These are phyloP conservation scores for Clistopyga incitator DNA, from an alignment of 2,888 invertebrate species.

Conservation along the genomic window DNA sequence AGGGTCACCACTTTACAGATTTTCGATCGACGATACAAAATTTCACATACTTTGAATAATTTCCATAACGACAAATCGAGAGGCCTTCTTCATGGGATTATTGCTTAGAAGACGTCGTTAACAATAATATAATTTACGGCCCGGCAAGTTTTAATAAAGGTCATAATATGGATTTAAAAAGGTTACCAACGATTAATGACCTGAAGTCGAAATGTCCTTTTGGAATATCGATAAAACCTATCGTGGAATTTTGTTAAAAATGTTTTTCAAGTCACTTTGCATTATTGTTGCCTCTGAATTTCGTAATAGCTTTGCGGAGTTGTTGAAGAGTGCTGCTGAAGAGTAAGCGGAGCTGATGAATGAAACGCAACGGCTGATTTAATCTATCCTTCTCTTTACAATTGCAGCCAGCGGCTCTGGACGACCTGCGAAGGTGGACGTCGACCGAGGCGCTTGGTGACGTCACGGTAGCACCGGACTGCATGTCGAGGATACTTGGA, in stretches of 20 bases:
- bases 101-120: no score
- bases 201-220: not conserved
- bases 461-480: slow-evolving; percentile 92
- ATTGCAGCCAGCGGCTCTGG: slow-evolving; percentile 92
- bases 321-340: no score
- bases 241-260: not conserved
- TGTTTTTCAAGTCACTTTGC: not conserved
- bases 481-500: slow-evolving; percentile 89
- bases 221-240: not conserved
- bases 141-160: not conserved
- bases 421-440: slow-evolving; percentile 93
- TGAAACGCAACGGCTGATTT: slow-evolving; percentile 48
- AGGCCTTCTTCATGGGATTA: no score
- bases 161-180: not conserved
- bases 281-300: not conserved
- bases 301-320: slow-evolving; percentile 15
- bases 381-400: slow-evolving; percentile 56
- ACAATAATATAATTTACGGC: not conserved
- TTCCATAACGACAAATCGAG: no score
- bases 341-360: slow-evolving; percentile 43
- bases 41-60: not conserved
- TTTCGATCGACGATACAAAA: not conserved
- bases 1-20: slow-evolving; percentile 1
- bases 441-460: slow-evolving; percentile 93
- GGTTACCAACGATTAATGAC: not conserved